Evolutionary conservation across 1,140 invertebrate species (phyloP), one percentile per base, ranked within the genome.

Genomic region (Chymomyza costata): DNA sequence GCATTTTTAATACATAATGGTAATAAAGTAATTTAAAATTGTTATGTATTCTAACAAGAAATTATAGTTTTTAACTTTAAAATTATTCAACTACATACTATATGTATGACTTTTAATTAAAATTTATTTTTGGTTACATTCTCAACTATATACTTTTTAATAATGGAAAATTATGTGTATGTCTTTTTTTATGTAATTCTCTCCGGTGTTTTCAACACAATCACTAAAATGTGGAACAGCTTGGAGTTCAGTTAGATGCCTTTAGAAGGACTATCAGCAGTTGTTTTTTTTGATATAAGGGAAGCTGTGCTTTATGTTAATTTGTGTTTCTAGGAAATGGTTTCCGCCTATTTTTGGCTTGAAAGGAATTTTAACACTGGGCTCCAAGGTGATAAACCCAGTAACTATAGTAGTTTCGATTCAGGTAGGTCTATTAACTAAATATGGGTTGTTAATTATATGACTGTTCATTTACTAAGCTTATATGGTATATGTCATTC

Each of bases 201-300:
- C 73, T 80, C 73, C 73, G 74, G 73, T 80, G 73, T 80, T 80
- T 80, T 38, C 74, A 80, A 80, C 73, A 80, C 73, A 80, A 80
- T 80, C 73, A 80, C 73, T 80, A 48, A 47, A 70, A 65, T 65
- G 64, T 80, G 73, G 73, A 78, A 67, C 73, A 66, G 55, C 47
- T 55, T 19, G 15, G 45, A 28, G 17, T 30, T 39, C 15, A 40
- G 25, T n/a, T 51, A 49, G 32, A 73, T 25, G 49, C 55, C 67
- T 66, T 70, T 58, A 46, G 15, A 62, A 66, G 60, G 13, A 3
- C 13, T 34, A n/a, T 34, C 3, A 11, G 7, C 13, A n/a, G 5
- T n/a, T 11, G n/a, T 6, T 11, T 34, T 47, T 39, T 28, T 18
- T 48, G 17, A 35, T 38, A 38, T 15, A 48, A 50, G 18, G 48